Percentiles rank a stretch among this genome's conserved stretches.
Conservation (phyloP, 2,113 vertebrate genomes). For the Tyto alba region DNA sequence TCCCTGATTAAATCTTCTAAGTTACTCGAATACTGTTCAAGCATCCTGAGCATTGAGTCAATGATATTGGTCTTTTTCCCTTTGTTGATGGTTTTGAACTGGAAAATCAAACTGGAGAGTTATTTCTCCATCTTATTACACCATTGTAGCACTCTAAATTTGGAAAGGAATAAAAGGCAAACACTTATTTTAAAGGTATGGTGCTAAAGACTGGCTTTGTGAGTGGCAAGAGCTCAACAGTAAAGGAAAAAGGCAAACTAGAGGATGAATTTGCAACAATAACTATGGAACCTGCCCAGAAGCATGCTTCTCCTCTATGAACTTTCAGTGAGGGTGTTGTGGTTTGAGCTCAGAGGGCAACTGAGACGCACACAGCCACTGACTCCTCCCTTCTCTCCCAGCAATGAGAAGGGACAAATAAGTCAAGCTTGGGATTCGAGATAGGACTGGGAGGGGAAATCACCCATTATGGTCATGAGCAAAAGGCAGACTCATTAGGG, state of each 20-base stretch:
- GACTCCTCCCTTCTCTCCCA: too few species aligned
- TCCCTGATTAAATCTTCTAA: conserved; percentile 90
- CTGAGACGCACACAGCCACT: too few species aligned
- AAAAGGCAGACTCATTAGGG: too few species aligned
- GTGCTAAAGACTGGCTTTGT: background rate
- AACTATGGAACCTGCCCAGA: background rate
- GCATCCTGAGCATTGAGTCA: conserved; percentile 92
- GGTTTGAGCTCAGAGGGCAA: too few species aligned
- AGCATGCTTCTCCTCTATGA: background rate
- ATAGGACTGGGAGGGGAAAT: too few species aligned
- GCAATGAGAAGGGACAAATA: too few species aligned
- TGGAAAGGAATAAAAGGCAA: background rate
- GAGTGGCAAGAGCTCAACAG: background rate
- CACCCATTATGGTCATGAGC: too few species aligned
- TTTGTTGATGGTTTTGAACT: conserved; percentile 95
- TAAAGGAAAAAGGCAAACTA: background rate
- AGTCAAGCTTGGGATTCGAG: too few species aligned
- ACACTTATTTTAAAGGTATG: background rate
- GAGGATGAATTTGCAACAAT: background rate
- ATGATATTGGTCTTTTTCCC: conserved; percentile 94
- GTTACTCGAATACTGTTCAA: conserved; percentile 95
- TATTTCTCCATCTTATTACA: background rate
- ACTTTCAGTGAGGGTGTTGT: background rate
- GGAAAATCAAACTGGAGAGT: conserved; percentile 17
- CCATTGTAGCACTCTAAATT: background rate